phyloP scores from a whole-genome alignment of 2,113 vertebrate genomes.

The Cryptotis parvus region DNA sequence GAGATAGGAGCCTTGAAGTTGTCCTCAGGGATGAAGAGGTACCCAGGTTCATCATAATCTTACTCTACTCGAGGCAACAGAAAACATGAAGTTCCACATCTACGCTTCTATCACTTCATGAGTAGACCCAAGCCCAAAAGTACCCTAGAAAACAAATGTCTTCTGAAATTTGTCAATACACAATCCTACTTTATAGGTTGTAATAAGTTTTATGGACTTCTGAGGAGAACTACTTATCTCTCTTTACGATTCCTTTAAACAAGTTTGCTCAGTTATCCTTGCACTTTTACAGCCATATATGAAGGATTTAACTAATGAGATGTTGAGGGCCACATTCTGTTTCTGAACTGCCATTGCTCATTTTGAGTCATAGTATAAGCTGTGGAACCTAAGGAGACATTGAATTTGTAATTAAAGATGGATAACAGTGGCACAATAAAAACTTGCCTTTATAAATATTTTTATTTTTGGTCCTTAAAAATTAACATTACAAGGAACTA shows the following conservation, averaged over 20 bases:
- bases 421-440: conserved; percentile 69
- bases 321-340: conserved; percentile 29
- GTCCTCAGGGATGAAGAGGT: background rate
- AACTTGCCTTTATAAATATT: conserved; percentile 70
- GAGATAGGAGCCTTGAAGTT: background rate
- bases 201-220: conserved; percentile 78
- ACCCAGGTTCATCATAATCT: background rate
- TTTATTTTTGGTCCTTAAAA: conserved; percentile 76
- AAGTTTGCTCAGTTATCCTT: conserved; percentile 63
- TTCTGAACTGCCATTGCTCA: conserved; percentile 50
- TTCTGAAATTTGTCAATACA: conserved; percentile 65
- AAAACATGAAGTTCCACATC: background rate
- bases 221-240: conserved; percentile 71
- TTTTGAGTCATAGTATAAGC: conserved; percentile 54
- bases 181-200: conserved; percentile 61
- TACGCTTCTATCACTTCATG: background rate
- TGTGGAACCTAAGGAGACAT: conserved; percentile 60
- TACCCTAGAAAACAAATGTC: conserved; percentile 55
- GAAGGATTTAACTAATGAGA: conserved; percentile 71
- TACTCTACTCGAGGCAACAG: background rate
- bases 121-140: background rate
- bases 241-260: conserved; percentile 77
- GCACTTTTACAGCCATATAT: conserved; percentile 67
- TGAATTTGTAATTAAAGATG: conserved; percentile 71
- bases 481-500: conserved; percentile 70